Conservation (phyloP, 2,113 vertebrate species). For the Astatoreochromis straeleni region DNA sequence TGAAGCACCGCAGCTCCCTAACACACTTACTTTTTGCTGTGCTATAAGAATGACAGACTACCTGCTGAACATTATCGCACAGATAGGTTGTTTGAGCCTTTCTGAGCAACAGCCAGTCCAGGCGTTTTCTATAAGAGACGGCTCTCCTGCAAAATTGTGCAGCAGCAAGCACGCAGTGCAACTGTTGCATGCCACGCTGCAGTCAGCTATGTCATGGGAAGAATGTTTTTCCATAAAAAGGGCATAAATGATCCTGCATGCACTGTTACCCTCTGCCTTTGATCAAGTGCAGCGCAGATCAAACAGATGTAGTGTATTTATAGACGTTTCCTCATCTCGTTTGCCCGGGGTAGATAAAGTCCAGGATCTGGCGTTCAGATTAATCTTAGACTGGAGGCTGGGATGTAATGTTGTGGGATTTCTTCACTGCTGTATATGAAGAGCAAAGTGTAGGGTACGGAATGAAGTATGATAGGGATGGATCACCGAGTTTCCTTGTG, state of each 20-base stretch:
- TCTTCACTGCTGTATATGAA: neutral
- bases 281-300: conserved; percentile 19
- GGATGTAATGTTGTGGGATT: neutral
- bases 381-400: neutral
- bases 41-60: neutral
- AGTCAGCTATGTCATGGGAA: conserved; percentile 1
- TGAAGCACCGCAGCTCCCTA: neutral
- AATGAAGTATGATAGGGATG: conserved; percentile 35
- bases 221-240: conserved; percentile 8
- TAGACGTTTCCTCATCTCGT: neutral
- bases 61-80: neutral
- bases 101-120: neutral
- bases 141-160: neutral
- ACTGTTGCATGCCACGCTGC: neutral
- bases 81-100: neutral
- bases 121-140: neutral
- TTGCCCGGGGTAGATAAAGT: neutral
- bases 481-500: conserved; percentile 25
- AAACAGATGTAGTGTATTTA: neutral
- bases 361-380: neutral
- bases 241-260: conserved; percentile 4
- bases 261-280: conserved; percentile 5
- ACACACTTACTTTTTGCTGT: neutral
- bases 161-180: neutral
- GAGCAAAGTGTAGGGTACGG: neutral